Evolutionary conservation across 1,140 invertebrate genomes (phyloP).

Genomic region (Zaprionus inermis): DNA sequence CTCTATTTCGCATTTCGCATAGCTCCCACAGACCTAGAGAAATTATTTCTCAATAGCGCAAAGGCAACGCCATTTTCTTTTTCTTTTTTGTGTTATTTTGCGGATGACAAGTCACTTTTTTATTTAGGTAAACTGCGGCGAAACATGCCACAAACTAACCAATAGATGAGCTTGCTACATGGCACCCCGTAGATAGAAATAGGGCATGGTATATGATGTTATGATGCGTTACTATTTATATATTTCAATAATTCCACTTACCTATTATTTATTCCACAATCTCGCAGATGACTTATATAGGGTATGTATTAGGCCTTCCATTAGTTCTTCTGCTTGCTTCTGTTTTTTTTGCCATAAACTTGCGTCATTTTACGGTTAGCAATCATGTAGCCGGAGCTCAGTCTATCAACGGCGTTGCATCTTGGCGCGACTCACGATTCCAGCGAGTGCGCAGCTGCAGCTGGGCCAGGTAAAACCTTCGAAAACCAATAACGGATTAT

Average conservation of each 20-base stretch:
- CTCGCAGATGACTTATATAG: not conserved
- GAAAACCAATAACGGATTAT: conserved; percentile 39
- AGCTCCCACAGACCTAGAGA: not conserved
- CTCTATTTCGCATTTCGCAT: not conserved
- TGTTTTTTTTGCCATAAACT: conserved; percentile 26
- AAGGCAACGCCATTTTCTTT: conserved; percentile 13
- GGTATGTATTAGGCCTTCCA: not conserved
- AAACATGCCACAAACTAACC: conserved; percentile 41
- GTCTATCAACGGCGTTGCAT: conserved; percentile 60
- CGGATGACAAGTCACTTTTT: conserved; percentile 53
- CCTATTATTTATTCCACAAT: accelerated
- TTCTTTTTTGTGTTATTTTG: conserved; percentile 60
- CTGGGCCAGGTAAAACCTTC: conserved; percentile 49
- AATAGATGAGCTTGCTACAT: not conserved
- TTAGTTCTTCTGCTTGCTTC: not conserved
- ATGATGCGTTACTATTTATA: too few relatives aligned
- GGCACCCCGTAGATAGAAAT: not conserved
- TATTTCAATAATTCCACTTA: conserved; percentile 3
- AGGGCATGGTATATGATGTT: too few relatives aligned
- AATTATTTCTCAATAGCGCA: conserved; percentile 19
- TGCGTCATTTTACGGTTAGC: conserved; percentile 50
- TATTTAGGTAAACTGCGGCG: conserved; percentile 9
- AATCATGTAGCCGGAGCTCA: conserved; percentile 1
- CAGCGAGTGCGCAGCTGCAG: conserved; percentile 33
- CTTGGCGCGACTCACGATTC: conserved; percentile 54